A percentile compares a stretch with the other conserved stretches of the same genome.
Conservation (phyloP, 1,140 invertebrate genomes). For the Drosophila teissieri region DNA sequence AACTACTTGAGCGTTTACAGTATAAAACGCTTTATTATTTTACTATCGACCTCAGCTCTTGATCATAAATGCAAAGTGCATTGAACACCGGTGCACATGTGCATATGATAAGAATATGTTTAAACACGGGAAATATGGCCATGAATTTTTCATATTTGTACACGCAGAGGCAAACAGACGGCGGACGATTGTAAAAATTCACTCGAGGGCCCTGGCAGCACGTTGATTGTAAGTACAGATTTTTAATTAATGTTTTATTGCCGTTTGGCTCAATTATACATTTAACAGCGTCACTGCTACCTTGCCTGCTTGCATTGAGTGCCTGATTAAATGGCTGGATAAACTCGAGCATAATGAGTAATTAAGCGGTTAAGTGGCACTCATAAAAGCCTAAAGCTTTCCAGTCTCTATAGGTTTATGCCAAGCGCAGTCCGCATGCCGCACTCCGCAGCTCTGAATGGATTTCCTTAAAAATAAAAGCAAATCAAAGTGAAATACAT, state of each 20-base stretch:
- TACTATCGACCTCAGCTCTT: slow-evolving; percentile 17
- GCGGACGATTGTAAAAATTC: slow-evolving; percentile 33
- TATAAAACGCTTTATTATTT: slow-evolving; percentile 4
- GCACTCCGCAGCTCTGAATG: slow-evolving; percentile 22
- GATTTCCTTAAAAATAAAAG: slow-evolving; percentile 48
- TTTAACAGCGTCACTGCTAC: slow-evolving; percentile 39
- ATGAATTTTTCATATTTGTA: slow-evolving; percentile 33
- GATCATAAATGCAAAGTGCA: slow-evolving; percentile 2
- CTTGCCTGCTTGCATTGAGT: slow-evolving; percentile 33
- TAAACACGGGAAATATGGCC: slow-evolving; percentile 25
- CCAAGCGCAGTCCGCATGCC: slow-evolving; percentile 21
- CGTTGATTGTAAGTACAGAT: slow-evolving; percentile 13
- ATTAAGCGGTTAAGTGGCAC: slow-evolving; percentile 49
- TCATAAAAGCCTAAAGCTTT: slow-evolving; percentile 34
- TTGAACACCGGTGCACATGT: slow-evolving; percentile 5
- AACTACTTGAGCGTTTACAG: slow-evolving; percentile 1
- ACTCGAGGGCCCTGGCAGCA: not conserved
- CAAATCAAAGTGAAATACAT: slow-evolving; percentile 61
- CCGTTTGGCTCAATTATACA: slow-evolving; percentile 40
- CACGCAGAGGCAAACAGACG: slow-evolving; percentile 4
- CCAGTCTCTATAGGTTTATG: slow-evolving; percentile 44
- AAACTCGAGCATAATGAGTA: slow-evolving; percentile 44
- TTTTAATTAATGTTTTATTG: slow-evolving; percentile 53
- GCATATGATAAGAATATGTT: slow-evolving; percentile 35
- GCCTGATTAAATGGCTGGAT: slow-evolving; percentile 45